Evolutionary conservation across 2,888 invertebrate genomes (phyloP).

Genomic region (Cephus spinipes): DNA sequence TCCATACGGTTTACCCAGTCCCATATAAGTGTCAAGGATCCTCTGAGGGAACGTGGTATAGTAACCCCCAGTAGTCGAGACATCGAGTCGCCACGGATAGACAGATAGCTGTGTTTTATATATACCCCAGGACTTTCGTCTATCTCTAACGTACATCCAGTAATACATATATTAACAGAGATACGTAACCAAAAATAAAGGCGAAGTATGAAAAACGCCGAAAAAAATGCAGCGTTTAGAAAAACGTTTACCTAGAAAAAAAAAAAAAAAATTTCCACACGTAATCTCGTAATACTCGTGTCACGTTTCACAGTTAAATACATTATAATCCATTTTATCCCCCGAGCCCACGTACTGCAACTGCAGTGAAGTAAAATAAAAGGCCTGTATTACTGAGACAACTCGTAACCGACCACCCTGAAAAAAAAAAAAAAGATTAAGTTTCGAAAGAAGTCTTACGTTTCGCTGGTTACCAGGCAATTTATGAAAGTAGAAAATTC

Average conservation of each 20-base stretch:
- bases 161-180: no score
- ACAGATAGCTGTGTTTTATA: no score
- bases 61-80: not conserved
- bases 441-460: no score
- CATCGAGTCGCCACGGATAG: not conserved
- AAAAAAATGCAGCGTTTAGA: not conserved
- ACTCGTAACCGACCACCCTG: not conserved
- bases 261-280: not conserved
- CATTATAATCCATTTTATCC: not conserved
- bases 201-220: fast-evolving
- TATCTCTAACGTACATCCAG: no score
- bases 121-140: no score
- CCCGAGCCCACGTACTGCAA: not conserved
- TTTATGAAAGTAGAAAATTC: not conserved
- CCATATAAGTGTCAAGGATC: not conserved
- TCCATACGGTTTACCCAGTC: not conserved
- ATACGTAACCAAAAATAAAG: no score
- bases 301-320: not conserved
- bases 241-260: not conserved
- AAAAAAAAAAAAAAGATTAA: not conserved
- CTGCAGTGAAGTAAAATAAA: not conserved
- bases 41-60: not conserved
- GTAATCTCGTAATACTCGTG: not conserved
- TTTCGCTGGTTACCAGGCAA: not conserved
- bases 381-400: not conserved